Base-by-base conservation (phyloP, 53 echinoderm and acorn worm genomes). In the Holothuria scabra region DNA sequence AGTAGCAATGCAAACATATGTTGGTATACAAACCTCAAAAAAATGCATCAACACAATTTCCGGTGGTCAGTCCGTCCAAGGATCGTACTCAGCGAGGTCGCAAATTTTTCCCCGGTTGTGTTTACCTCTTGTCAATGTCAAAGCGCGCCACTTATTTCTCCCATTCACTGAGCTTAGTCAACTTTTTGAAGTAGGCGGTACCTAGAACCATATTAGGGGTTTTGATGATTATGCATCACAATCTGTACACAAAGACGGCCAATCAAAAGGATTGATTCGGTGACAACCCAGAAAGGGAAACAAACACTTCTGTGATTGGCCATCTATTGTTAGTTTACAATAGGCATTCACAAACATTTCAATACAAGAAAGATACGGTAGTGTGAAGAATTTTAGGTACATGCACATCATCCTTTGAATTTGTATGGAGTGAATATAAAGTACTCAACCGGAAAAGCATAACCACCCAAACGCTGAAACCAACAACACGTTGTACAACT, bases 291-390 rank as follows among this genome's bases (percentile, higher is more conserved):
- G 78, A 57, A 57, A 78, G 52, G 78, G 78, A 78, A 58, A 78
- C 78, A 78, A 78, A 78, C 78, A 78, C 78, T 78, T 78, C 78
- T 78, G 78, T 78, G 78, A 78, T 78, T 78, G 78, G 78, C 31
- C 78, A 58, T 78, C 78, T 78, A 78, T 78, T 78, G 78, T 78
- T 57, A 78, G 78, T 78, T 78, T 78, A 78, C 78, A 78, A 78
- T 78, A 31, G 78, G 78, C 78, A 78, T 78, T 78, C 78, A 78
- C 56, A 78, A 78, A 57, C 56, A 78, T 72, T 57, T 78, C 78
- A 78, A 78, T 78, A 78, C 78, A 78, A 52, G 52, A 78, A 78
- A 78, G 78, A 76, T 76, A 76, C 52, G 76, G 76, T 76, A 48
- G 76, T 76, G 76, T 48, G 76, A 76, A 76, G 76, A 48, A 56